Percentiles rank a stretch among this genome's conserved stretches.
Evolutionary conservation across 2,113 vertebrate species (phyloP).

Genomic region (Neodontobutis hainanensis): DNA sequence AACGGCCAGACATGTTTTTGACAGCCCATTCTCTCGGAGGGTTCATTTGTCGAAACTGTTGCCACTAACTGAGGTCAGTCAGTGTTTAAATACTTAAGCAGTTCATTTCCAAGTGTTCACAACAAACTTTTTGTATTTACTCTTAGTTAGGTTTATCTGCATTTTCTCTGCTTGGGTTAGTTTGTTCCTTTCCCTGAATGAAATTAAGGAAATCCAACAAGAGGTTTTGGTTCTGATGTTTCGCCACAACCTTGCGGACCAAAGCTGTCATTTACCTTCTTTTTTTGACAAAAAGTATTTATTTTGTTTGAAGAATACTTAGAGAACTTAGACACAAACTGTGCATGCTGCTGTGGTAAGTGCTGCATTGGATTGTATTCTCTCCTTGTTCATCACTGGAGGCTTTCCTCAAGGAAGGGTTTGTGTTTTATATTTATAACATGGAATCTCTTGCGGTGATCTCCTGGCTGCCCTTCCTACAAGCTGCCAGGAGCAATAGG

Average conservation of each 20-base stretch:
- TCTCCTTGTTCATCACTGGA: slow-evolving; percentile 9
- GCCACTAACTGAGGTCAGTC: slow-evolving; percentile 38
- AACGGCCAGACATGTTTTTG: slow-evolving; percentile 17
- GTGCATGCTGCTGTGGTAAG: slow-evolving; percentile 1
- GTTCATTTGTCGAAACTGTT: slow-evolving; percentile 29
- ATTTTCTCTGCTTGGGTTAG: neutral
- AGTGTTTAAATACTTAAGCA: slow-evolving; percentile 40
- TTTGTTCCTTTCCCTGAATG: neutral
- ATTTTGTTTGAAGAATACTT: neutral
- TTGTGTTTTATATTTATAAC: slow-evolving; percentile 26
- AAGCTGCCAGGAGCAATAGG: slow-evolving; percentile 22
- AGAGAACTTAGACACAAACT: neutral
- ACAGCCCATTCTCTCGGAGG: slow-evolving; percentile 27
- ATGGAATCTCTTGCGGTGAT: slow-evolving; percentile 19
- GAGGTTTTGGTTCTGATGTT: too few species aligned
- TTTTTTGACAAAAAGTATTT: neutral
- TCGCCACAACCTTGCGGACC: too few species aligned
- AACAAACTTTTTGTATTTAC: slow-evolving; percentile 1
- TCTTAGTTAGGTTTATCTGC: neutral
- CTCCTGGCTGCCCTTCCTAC: slow-evolving; percentile 3
- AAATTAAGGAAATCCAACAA: too few species aligned
- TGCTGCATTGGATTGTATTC: neutral
- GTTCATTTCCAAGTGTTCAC: slow-evolving; percentile 8
- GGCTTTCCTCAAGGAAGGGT: slow-evolving; percentile 24
- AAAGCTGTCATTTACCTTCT: neutral